Evolutionary conservation across 2,113 vertebrate genomes (phyloP), one percentile per base, ranked within the genome.

Genomic region (Bufo bufo): DNA sequence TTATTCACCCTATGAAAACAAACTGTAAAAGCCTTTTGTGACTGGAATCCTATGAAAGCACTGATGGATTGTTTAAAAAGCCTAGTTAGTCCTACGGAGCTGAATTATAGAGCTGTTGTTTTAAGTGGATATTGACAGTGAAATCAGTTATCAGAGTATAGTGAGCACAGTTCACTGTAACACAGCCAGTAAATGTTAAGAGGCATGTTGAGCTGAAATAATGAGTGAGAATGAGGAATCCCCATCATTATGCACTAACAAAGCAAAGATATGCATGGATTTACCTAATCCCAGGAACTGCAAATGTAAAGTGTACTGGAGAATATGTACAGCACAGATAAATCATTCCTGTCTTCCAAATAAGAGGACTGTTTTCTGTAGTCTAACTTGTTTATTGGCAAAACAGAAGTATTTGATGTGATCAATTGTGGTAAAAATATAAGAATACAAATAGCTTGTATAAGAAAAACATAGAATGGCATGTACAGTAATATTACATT

Each of bases 91-190:
- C 66, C 59, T 66, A 47, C 74, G 23, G 63, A 66, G 74, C 85
- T 86, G 85, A 86, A 86, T 69, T 78, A 86, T 86, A 86, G 74
- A 78, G 85, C 75, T 78, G 84, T 78, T 78, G 47, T 77, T 86
- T 33, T 86, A 86, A 86, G 85, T 86, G 85, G 75, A 79, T 86
- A 86, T 86, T 86, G 85, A 86, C 85, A 86, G 61, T 86, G 85
- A 69, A 79, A 86, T 86, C 75, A 86, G 75, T 86, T 86, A 86
- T 86, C 75, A 86, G 85, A 65, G 85, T 66, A 78, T 77, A 54
- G 59, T 79, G 74, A 86, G 85, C 75, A 65, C 85, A 79, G 85
- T 86, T 77, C 59, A 86, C 69, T 77, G 58, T 78, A 79, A 52
- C 85, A 19, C 59, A 66, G 47, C 65, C 61, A 78, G 47, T 79